These are phyloP conservation scores for Pterocles orientalis DNA, from an alignment of 2,113 vertebrate genomes.

Conservation along the genomic window DNA sequence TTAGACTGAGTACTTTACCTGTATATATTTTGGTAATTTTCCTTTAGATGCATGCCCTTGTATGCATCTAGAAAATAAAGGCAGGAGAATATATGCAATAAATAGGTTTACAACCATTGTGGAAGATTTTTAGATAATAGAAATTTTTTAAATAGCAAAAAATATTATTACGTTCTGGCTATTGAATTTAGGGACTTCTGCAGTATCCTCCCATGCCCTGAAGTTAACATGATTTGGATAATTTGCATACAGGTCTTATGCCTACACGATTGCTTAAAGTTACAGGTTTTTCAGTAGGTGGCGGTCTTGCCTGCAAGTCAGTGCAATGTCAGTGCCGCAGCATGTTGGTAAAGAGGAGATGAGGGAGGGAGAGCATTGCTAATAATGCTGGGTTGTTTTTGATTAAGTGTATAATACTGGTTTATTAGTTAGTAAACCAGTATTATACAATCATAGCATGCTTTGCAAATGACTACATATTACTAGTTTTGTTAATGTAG, in stretches of 20 bases:
- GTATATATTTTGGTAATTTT: background rate
- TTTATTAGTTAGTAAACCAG: too few species aligned
- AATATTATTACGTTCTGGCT: background rate
- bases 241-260: background rate
- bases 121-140: background rate
- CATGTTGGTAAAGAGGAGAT: accelerated
- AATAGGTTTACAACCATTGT: background rate
- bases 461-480: background rate
- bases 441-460: background rate
- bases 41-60: background rate
- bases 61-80: background rate
- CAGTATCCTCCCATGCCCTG: background rate
- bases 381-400: background rate
- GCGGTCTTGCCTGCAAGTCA: background rate
- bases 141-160: background rate
- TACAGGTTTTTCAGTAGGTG: background rate
- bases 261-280: background rate
- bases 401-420: background rate
- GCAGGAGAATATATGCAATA: background rate
- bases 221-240: background rate
- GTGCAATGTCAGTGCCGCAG: background rate
- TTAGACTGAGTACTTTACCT: background rate
- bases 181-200: background rate
- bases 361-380: background rate
- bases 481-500: background rate